These are phyloP conservation scores for Apamea crenata DNA, from an alignment of 2,888 invertebrate species.

Conservation along the genomic window DNA sequence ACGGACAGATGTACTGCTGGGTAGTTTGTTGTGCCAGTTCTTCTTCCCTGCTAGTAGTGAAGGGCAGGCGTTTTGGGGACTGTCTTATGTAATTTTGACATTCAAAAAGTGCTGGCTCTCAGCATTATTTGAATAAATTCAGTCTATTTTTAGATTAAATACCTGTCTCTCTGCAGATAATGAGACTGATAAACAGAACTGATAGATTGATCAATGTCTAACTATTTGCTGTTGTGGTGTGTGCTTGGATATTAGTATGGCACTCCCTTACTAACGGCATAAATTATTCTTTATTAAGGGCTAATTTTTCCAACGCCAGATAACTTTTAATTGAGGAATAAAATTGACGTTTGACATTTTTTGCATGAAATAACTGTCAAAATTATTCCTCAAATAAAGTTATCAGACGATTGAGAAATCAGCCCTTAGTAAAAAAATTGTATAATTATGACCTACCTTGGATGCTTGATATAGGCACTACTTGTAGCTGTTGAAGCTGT, in stretches of 20 bases:
- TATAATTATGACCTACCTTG: conserved; percentile 80
- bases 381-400: no score
- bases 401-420: no score
- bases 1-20: neutral
- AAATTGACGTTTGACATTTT: no score
- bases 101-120: neutral
- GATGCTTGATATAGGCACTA: conserved; percentile 93
- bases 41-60: neutral
- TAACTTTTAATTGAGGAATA: no score
- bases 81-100: neutral
- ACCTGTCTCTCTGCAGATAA: neutral
- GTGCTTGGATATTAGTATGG: no score
- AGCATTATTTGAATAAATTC: neutral
- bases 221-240: neutral
- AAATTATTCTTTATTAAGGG: no score
- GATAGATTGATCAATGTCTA: neutral
- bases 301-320: no score
- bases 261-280: no score
- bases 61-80: neutral
- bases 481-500: conserved; percentile 93
- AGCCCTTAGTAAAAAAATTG: neutral
- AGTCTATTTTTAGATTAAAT: neutral
- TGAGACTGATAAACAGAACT: neutral
- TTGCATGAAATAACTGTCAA: no score
- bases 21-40: neutral